These are phyloP conservation scores for Lithosia quadra DNA, from an alignment of 2,888 invertebrate species.

Conservation along the genomic window DNA sequence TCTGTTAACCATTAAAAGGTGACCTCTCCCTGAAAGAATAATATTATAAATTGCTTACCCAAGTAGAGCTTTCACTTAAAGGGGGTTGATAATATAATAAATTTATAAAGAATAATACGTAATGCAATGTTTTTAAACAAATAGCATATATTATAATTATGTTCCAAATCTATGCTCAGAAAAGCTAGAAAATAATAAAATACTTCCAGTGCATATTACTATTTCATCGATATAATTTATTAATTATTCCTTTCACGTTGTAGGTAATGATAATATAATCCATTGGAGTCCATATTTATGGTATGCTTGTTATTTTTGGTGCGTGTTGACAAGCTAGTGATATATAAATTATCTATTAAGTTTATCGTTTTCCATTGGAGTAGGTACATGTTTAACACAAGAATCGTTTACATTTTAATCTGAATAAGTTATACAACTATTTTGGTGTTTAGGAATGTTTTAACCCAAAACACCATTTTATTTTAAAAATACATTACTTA, in stretches of 20 bases:
- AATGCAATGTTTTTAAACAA: too few relatives aligned
- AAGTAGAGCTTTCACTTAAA: slow-evolving; percentile 29
- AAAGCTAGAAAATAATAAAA: neutral
- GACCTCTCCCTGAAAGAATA: slow-evolving; percentile 22
- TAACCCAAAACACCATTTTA: neutral
- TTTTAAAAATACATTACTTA: neutral
- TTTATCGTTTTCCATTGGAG: slow-evolving; percentile 25
- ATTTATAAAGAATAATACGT: too few relatives aligned
- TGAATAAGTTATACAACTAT: slow-evolving; percentile 31
- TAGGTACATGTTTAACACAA: slow-evolving; percentile 14
- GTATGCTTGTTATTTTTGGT: slow-evolving; percentile 34
- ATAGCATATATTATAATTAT: too few relatives aligned
- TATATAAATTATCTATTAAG: slow-evolving; percentile 33
- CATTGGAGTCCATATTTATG: slow-evolving; percentile 32
- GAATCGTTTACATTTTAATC: slow-evolving; percentile 13
- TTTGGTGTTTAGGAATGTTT: neutral
- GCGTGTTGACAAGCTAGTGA: slow-evolving; percentile 36
- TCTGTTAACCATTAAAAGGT: slow-evolving; percentile 31
- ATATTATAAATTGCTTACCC: slow-evolving; percentile 23
- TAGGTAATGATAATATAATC: slow-evolving; percentile 38
- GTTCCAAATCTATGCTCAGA: too few relatives aligned
- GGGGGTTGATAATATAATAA: neutral
- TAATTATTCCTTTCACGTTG: slow-evolving; percentile 42
- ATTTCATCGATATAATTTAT: slow-evolving; percentile 30
- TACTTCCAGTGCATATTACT: neutral